Evolutionary conservation across 2,113 vertebrate species (phyloP).

Genomic region (Cephalopterus ornatus): DNA sequence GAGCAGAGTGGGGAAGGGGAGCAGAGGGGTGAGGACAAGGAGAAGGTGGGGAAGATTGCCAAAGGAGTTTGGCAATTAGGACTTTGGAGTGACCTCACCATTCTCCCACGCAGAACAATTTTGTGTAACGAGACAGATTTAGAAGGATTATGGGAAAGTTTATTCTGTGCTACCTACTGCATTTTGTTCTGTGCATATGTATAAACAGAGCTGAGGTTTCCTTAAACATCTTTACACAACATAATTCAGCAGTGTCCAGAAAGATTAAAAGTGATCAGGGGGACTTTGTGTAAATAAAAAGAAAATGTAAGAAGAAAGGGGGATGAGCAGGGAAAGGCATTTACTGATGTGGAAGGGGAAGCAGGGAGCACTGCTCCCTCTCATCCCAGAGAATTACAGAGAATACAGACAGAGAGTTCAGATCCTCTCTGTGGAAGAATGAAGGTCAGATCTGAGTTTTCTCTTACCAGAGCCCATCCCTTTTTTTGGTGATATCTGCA

Average conservation of each 20-base stretch:
- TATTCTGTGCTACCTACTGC: conserved; percentile 40
- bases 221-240: background rate
- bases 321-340: background rate
- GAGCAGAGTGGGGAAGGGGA: background rate
- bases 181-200: background rate
- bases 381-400: background rate
- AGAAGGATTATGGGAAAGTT: conserved; percentile 49
- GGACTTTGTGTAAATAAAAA: background rate
- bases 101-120: conserved; percentile 40
- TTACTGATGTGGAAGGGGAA: background rate
- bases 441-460: background rate
- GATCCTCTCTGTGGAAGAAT: background rate
- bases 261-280: background rate
- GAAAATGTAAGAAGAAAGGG: background rate
- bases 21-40: conserved; percentile 15
- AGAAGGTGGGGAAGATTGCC: conserved; percentile 24
- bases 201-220: conserved; percentile 14
- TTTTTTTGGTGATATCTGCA: background rate
- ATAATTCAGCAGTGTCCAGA: background rate
- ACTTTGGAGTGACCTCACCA: conserved; percentile 18
- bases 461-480: background rate
- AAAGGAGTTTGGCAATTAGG: conserved; percentile 6
- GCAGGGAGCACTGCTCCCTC: background rate
- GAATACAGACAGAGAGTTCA: background rate
- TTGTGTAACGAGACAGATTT: conserved; percentile 49